Conservation (phyloP, 2,113 vertebrate genomes). For the Panthera tigris region DNA sequence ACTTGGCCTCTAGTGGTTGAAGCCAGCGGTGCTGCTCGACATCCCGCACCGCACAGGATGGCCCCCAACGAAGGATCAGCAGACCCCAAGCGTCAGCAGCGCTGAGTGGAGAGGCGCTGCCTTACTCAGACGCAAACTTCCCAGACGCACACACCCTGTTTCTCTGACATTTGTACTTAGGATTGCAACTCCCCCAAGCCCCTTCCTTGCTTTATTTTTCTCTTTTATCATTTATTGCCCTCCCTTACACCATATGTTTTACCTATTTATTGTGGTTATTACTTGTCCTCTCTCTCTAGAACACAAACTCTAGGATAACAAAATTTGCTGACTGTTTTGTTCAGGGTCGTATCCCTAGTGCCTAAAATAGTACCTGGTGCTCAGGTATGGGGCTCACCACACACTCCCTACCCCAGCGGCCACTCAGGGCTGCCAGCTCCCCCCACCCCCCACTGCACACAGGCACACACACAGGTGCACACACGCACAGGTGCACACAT, state of each 20-base stretch:
- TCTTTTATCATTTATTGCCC: neutral
- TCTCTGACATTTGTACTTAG: fast-evolving
- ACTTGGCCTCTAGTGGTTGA: neutral
- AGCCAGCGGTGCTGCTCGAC: fast-evolving
- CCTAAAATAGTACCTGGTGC: neutral
- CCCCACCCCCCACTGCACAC: neutral
- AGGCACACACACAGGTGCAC: neutral
- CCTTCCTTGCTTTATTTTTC: neutral
- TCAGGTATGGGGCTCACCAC: neutral
- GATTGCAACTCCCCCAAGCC: fast-evolving
- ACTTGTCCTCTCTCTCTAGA: neutral
- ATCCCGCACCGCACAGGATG: too few relatives aligned
- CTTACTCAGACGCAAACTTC: fast-evolving
- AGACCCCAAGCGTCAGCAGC: neutral
- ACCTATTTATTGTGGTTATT: neutral
- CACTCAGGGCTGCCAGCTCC: too few relatives aligned
- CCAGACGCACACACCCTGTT: neutral
- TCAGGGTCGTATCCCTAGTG: neutral
- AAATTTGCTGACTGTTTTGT: too few relatives aligned
- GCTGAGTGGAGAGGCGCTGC: neutral
- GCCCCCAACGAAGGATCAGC: neutral
- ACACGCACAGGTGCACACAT: neutral
- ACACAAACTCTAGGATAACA: neutral
- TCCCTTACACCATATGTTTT: fast-evolving
- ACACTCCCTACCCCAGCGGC: neutral